These are phyloP conservation scores for Orcinus orca DNA, from an alignment of 2,113 vertebrate species.

Conservation along the genomic window DNA sequence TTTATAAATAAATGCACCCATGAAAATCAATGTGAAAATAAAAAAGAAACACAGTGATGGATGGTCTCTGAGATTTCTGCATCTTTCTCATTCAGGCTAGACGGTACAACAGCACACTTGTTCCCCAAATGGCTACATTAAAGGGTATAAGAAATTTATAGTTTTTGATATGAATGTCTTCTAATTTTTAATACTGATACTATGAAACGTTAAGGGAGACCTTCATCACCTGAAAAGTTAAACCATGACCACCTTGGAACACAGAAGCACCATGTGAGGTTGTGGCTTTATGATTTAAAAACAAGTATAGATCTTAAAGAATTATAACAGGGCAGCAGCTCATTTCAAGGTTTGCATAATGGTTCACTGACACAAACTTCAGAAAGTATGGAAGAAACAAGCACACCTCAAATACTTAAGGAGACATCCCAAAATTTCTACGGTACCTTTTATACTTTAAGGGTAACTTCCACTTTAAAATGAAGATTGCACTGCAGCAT, in stretches of 20 bases:
- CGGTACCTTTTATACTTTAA: not conserved
- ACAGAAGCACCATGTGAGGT: not conserved
- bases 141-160: not conserved
- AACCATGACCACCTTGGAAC: not conserved
- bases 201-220: not conserved
- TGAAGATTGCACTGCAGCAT: not conserved
- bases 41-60: not conserved
- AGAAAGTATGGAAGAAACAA: not conserved
- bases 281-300: not conserved
- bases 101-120: not conserved
- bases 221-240: not conserved
- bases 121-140: not conserved
- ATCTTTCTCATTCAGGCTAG: not conserved
- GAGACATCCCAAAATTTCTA: not conserved
- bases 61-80: not conserved
- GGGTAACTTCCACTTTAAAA: constrained; percentile 24
- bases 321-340: not conserved
- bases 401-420: not conserved
- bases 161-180: not conserved
- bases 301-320: not conserved
- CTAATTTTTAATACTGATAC: not conserved
- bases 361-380: not conserved
- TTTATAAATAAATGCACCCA: not conserved
- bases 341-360: not conserved
- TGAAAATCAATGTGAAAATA: not conserved